Evolutionary conservation across 2,113 vertebrate genomes (phyloP).

Genomic region (Gymnorhina tibicen): DNA sequence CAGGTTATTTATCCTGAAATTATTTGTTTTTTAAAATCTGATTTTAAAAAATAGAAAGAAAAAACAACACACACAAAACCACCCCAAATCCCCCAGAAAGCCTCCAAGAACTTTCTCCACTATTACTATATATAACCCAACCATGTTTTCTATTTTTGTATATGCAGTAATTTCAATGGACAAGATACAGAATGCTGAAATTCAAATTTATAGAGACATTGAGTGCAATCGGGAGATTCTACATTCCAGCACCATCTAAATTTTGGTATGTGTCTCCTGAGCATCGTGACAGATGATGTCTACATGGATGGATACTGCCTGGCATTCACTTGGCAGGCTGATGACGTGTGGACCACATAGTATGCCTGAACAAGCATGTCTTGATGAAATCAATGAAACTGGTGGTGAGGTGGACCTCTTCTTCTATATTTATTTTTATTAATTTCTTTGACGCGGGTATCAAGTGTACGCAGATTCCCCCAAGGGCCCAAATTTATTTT

Average conservation of each 20-base stretch:
- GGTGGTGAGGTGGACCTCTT: neutral
- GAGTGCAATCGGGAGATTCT: neutral
- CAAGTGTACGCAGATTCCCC: neutral
- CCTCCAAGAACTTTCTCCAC: neutral
- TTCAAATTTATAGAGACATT: neutral
- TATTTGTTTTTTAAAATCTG: neutral
- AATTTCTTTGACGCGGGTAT: neutral
- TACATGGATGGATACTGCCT: neutral
- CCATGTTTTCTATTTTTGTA: neutral
- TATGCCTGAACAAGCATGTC: neutral
- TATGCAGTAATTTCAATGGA: neutral
- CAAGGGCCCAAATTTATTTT: neutral
- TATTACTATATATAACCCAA: neutral
- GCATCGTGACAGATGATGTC: accelerated
- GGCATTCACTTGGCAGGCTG: neutral
- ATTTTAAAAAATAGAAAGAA: neutral
- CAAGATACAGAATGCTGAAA: neutral
- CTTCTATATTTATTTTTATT: neutral
- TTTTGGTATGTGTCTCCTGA: neutral
- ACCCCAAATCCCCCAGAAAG: no score
- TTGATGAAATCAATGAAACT: neutral
- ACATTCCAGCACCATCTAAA: neutral
- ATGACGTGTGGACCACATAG: accelerated
- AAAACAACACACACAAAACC: neutral
- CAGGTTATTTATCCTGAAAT: neutral